Conservation (phyloP, 2,113 vertebrate genomes). For the Hippocampus barbouri region DNA sequence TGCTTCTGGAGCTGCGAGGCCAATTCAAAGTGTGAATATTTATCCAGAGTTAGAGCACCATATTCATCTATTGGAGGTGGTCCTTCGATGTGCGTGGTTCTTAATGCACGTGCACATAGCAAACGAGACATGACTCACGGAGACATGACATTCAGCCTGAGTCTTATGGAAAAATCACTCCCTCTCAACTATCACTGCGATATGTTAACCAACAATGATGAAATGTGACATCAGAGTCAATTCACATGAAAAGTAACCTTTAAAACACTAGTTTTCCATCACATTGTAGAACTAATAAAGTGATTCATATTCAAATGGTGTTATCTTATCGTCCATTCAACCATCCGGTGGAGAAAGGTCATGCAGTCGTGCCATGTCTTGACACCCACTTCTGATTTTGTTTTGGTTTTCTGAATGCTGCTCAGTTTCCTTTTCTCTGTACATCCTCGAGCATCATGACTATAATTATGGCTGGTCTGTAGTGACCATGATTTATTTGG, state of each 20-base stretch:
- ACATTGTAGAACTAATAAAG: not conserved
- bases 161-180: slow-evolving; percentile 3
- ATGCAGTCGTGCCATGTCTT: not conserved
- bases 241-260: not conserved
- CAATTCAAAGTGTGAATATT: slow-evolving; percentile 19
- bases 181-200: not conserved
- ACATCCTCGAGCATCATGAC: not conserved
- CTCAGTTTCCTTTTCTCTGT: not conserved
- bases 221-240: not conserved
- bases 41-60: not conserved
- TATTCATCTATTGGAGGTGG: not conserved
- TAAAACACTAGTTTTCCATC: slow-evolving; percentile 2
- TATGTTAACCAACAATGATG: not conserved
- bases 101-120: not conserved
- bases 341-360: slow-evolving; percentile 6
- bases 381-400: not conserved
- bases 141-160: slow-evolving; percentile 3
- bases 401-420: not conserved
- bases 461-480: not conserved
- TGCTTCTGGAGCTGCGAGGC: not conserved
- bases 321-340: not conserved
- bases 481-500: not conserved
- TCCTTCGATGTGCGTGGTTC: not conserved
- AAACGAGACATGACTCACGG: not conserved
- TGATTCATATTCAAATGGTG: not conserved